Evolutionary conservation across 35 echinoderm and acorn worm species (phyloP), one percentile per base, ranked within the genome.

Genomic region (Apostichopus californicus): DNA sequence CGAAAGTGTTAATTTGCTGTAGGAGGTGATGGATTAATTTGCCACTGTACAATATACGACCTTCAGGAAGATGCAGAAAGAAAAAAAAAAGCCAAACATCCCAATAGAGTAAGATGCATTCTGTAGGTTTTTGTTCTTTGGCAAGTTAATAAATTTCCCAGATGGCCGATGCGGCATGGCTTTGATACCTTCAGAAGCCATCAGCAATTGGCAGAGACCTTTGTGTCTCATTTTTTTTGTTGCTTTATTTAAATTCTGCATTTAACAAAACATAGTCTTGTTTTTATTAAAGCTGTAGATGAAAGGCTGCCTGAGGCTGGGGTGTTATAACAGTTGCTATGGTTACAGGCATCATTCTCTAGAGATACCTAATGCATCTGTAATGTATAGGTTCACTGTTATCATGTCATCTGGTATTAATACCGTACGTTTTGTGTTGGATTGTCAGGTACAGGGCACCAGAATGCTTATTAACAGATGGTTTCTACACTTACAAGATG

Each of bases 401-500:
- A n/a, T n/a, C n/a, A n/a, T 75, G 15, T 6, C 17, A n/a, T 75
- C 71, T 75, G 21, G 14, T 20, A 18, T 57, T 20, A 18, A 68
- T 92, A 24, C 22, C 5, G 8, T 14, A 52, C 14, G 52, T 82
- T 12, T 22, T 12, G 21, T 28, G 12, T 80, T 11, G 11, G 64
- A 8, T 89, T 90, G 82, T 68, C 86, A 98, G 96, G 96, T 99
- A 99, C 73, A 87, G 97, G 54, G 97, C 97, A 28, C 97, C 97
- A 15, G 97, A 99, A 81, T 99, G 97, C 77, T 86, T 99, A 46
- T 78, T 99, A 77, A 99, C 97, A 13, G 97, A 99, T 87, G 97
- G 97, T 21, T 99, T 96, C 63, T 99, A 99, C 77, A 94, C 95
- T 0, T 99, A 99, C 73, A 95, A 99, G 84, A 99, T 99, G 97